Evolutionary conservation across 2,797 vertebrate genomes (phyloP).

Genomic region (Sylvilagus floridanus): DNA sequence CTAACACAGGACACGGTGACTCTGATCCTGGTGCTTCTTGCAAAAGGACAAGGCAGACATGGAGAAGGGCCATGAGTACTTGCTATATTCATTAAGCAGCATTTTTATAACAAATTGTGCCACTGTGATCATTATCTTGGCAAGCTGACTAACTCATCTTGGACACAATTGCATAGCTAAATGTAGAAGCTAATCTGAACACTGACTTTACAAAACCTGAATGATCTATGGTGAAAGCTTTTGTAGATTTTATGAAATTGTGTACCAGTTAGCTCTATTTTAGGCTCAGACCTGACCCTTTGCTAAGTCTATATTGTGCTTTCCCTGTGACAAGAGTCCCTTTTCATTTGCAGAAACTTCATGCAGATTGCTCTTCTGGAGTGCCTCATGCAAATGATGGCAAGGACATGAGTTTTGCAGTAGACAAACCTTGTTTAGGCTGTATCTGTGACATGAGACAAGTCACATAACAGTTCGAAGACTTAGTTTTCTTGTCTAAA

Average conservation of each 20-base stretch:
- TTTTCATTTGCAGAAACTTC: background rate
- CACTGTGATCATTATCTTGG: background rate
- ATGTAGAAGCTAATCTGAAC: slow-evolving; percentile 44
- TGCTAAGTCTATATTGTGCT: background rate
- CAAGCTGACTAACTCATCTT: background rate
- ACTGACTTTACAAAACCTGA: background rate
- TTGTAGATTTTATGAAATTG: slow-evolving; percentile 10
- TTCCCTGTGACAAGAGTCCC: background rate
- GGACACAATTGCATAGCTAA: slow-evolving; percentile 3
- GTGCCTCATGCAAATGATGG: background rate
- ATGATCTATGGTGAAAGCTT: background rate
- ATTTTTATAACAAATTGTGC: slow-evolving; percentile 26
- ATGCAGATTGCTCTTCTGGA: background rate
- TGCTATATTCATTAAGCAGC: background rate
- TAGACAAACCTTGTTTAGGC: background rate
- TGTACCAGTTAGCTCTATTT: background rate
- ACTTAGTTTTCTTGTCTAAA: slow-evolving; percentile 46
- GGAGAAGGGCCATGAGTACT: background rate
- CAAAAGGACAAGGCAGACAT: background rate
- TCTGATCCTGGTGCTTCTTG: background rate
- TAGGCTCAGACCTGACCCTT: background rate
- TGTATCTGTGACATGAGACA: background rate
- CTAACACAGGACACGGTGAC: background rate
- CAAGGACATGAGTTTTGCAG: background rate
- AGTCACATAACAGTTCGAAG: background rate